Evolutionary conservation across 2,797 vertebrate genomes (phyloP).

Genomic region (Nyctibius grandis): DNA sequence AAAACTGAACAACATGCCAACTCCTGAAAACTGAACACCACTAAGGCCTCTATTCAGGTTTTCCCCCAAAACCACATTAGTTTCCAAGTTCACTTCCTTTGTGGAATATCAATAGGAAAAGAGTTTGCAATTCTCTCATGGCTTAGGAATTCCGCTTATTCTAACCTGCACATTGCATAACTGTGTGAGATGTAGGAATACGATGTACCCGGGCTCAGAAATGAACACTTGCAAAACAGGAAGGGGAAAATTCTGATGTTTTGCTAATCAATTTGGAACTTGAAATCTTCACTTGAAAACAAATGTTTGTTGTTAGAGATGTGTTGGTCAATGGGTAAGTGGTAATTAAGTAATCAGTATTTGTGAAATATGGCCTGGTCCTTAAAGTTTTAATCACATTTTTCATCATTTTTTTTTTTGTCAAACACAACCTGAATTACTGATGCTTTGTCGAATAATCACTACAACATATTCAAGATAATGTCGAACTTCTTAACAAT

Average conservation of each 20-base stretch:
- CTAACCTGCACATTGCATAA: constrained; percentile 62
- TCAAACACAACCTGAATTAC: not conserved
- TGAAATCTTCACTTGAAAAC: not conserved
- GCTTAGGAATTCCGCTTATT: constrained; percentile 75
- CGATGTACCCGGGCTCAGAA: constrained; percentile 11
- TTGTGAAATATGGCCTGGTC: constrained; percentile 19
- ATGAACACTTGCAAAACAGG: not conserved
- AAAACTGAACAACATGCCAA: constrained; percentile 77
- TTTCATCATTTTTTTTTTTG: not conserved
- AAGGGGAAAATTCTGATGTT: constrained; percentile 16
- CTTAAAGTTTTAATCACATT: constrained; percentile 31
- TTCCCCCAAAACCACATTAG: constrained; percentile 62
- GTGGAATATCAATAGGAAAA: constrained; percentile 74
- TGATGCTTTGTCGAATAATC: not conserved
- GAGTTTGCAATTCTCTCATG: constrained; percentile 73
- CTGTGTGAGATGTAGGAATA: constrained; percentile 46
- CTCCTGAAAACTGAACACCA: constrained; percentile 63
- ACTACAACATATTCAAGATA: not conserved
- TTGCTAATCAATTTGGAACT: constrained; percentile 28
- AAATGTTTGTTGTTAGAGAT: constrained; percentile 11
- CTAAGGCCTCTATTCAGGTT: constrained; percentile 73
- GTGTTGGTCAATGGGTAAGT: not conserved
- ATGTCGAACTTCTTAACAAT: not conserved
- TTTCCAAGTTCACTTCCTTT: constrained; percentile 79
- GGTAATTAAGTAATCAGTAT: constrained; percentile 47